These are phyloP conservation scores for Psettodes erumei DNA, from an alignment of 2,113 vertebrate genomes.

Conservation along the genomic window DNA sequence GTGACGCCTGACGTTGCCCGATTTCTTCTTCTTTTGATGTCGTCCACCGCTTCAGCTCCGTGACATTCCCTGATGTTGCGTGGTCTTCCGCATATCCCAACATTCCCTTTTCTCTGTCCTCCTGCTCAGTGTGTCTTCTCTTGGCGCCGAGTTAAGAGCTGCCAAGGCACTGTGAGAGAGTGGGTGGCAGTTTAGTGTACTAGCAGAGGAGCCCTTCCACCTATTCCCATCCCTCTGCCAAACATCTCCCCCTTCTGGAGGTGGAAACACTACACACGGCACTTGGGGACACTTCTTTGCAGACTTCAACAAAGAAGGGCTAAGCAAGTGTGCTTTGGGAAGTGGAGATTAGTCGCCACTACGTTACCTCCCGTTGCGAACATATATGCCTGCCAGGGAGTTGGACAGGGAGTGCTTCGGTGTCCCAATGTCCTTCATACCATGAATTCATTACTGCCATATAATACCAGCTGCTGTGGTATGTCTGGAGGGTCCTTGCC, in stretches of 20 bases:
- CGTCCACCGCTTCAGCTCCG: slow-evolving; percentile 35
- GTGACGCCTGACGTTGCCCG: slow-evolving; percentile 48
- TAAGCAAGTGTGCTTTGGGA: slow-evolving; percentile 63
- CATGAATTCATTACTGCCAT: slow-evolving; percentile 97
- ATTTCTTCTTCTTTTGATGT: slow-evolving; percentile 33
- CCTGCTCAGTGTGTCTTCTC: slow-evolving; percentile 52
- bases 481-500: slow-evolving; percentile 86
- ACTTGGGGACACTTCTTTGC: slow-evolving; percentile 71
- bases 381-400: slow-evolving; percentile 31
- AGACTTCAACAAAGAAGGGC: slow-evolving; percentile 59
- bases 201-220: slow-evolving; percentile 42
- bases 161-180: slow-evolving; percentile 70
- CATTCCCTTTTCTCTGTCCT: slow-evolving; percentile 78
- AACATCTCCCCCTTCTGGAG: slow-evolving; percentile 26
- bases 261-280: slow-evolving; percentile 64
- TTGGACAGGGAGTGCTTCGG: slow-evolving; percentile 49
- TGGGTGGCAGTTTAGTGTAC: slow-evolving; percentile 47
- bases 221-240: slow-evolving; percentile 28
- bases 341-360: slow-evolving; percentile 39
- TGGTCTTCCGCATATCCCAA: slow-evolving; percentile 38
- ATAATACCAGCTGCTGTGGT: slow-evolving; percentile 86
- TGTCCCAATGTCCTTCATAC: slow-evolving; percentile 85
- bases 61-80: slow-evolving; percentile 55
- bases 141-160: slow-evolving; percentile 47
- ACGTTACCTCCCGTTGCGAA: slow-evolving; percentile 29